Evolutionary conservation across 2,888 invertebrate genomes (phyloP).

Genomic region (Nymphalis urticae): DNA sequence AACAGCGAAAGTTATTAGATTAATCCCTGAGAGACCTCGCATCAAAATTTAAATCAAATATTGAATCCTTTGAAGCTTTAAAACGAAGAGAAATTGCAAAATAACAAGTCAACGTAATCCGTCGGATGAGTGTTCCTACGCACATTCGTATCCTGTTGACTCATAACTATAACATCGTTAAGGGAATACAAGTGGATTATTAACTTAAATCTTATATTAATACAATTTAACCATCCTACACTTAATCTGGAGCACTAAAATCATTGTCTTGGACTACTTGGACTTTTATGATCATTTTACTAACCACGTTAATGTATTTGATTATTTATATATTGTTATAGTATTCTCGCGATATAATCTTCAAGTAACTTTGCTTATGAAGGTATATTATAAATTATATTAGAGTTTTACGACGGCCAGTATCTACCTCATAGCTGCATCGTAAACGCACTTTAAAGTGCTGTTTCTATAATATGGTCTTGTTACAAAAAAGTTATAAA

Average conservation of each 20-base stretch:
- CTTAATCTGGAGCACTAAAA: not conserved
- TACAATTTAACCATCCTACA: not conserved
- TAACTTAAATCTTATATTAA: conserved; percentile 24
- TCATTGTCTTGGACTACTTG: not conserved
- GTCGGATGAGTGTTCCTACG: conserved; percentile 38
- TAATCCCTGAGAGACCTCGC: not conserved
- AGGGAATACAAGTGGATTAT: conserved; percentile 27
- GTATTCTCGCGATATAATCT: not conserved
- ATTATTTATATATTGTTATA: conserved; percentile 1
- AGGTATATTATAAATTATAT: not conserved
- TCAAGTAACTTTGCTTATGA: not conserved
- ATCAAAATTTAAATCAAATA: conserved; percentile 15
- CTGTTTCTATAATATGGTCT: too few species aligned
- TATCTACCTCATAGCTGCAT: too few species aligned
- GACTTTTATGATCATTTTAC: not conserved
- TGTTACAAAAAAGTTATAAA: too few species aligned
- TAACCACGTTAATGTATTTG: not conserved
- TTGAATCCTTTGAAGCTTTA: conserved; percentile 21
- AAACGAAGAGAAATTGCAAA: conserved; percentile 37
- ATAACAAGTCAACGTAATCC: conserved; percentile 36
- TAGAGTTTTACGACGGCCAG: not conserved
- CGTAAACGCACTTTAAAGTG: too few species aligned
- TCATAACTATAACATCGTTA: conserved; percentile 36
- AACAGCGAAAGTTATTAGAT: not conserved
- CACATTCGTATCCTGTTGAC: conserved; percentile 40